Conservation (phyloP, 2,113 vertebrate genomes). For the Sturnus vulgaris region DNA sequence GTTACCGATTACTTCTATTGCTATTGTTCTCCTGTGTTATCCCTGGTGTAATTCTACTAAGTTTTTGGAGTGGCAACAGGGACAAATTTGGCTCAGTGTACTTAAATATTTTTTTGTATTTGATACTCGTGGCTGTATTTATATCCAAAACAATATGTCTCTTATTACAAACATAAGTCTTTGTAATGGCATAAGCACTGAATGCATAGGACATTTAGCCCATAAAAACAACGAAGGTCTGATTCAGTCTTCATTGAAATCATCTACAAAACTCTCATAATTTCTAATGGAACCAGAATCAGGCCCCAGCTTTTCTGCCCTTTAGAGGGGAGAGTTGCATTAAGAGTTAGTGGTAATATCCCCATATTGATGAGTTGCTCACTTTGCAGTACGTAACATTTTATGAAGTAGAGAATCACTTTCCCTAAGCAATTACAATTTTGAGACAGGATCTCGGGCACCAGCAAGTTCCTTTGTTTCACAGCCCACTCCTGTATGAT, state of each 20-base stretch:
- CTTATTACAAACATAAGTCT: slow-evolving; percentile 68
- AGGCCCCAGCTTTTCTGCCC: slow-evolving; percentile 26
- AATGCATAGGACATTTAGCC: slow-evolving; percentile 56
- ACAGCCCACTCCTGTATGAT: slow-evolving; percentile 12
- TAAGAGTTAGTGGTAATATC: slow-evolving; percentile 60
- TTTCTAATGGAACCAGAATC: slow-evolving; percentile 46
- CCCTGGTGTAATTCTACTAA: not conserved
- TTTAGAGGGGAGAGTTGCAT: slow-evolving; percentile 20
- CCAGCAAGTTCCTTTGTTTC: slow-evolving; percentile 46
- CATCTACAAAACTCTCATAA: slow-evolving; percentile 21
- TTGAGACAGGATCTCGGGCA: slow-evolving; percentile 62
- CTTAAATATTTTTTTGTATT: slow-evolving; percentile 39
- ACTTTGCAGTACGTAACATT: slow-evolving; percentile 70
- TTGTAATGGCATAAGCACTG: slow-evolving; percentile 31
- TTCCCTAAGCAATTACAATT: slow-evolving; percentile 77
- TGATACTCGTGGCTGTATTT: not conserved
- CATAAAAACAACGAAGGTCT: slow-evolving; percentile 59
- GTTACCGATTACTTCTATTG: not conserved
- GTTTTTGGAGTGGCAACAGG: not conserved
- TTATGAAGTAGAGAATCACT: slow-evolving; percentile 75
- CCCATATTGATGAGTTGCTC: slow-evolving; percentile 67
- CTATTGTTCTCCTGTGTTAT: not conserved
- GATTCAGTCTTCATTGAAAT: slow-evolving; percentile 39
- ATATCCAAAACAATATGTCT: slow-evolving; percentile 57
- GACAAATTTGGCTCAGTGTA: slow-evolving; percentile 18